Percentiles rank a stretch among this genome's conserved stretches.
Conservation (phyloP, 92 coral and sea anemone genomes). For the Umimayanthus chanpuru region DNA sequence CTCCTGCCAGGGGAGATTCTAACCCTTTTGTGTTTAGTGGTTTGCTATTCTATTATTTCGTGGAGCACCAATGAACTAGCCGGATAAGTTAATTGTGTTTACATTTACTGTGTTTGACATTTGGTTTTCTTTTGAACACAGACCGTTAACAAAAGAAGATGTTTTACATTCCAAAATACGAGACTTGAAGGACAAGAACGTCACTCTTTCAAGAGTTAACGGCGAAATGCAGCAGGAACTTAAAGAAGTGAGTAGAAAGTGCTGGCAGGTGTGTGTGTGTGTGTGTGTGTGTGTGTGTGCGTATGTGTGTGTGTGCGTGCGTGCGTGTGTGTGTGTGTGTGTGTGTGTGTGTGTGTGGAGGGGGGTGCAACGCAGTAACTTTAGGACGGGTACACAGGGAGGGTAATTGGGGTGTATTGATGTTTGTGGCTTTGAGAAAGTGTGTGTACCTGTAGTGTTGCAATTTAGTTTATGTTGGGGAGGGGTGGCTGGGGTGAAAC, state of each 20-base stretch:
- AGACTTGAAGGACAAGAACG: slow-evolving; percentile 87
- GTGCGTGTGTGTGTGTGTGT: not conserved
- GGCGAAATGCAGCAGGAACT: slow-evolving; percentile 89
- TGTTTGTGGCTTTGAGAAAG: not conserved
- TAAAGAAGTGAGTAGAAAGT: slow-evolving; percentile 70
- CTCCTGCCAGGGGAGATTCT: not conserved
- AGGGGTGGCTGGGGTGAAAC: not conserved
- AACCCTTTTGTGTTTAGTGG: too few species aligned
- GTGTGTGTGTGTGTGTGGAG: not conserved
- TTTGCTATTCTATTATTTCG: too few species aligned
- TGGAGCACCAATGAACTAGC: too few species aligned
- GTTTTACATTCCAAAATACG: slow-evolving; percentile 78
- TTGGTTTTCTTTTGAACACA: slow-evolving; percentile 3
- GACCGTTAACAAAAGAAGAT: slow-evolving; percentile 91
- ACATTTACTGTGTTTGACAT: not conserved
- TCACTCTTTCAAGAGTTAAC: slow-evolving; percentile 84
- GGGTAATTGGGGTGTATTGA: not conserved
- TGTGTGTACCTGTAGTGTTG: not conserved
- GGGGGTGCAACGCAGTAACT: not conserved
- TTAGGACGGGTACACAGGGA: not conserved
- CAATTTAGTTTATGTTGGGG: not conserved
- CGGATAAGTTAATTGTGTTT: too few species aligned
- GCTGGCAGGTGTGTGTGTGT: not conserved
- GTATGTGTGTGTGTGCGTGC: not conserved
- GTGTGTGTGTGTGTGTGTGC: not conserved